Evolutionary conservation across 2,888 invertebrate genomes (phyloP).

Genomic region (Heliconius aoede): DNA sequence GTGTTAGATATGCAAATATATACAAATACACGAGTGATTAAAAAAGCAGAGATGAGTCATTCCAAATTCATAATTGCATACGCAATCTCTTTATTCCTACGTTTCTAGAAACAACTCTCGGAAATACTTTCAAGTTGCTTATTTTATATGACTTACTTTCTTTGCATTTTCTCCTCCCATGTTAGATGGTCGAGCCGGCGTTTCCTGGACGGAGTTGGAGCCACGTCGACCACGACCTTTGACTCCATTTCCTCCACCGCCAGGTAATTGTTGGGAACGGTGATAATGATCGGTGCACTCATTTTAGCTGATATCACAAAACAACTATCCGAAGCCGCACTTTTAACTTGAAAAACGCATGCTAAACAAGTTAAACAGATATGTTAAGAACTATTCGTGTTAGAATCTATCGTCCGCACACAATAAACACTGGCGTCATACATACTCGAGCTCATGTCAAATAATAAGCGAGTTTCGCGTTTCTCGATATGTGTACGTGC

Average conservation of each 20-base stretch:
- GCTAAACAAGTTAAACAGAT: constrained; percentile 53
- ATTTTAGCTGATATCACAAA: constrained; percentile 55
- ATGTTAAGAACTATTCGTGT: constrained; percentile 63
- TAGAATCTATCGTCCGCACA: constrained; percentile 63
- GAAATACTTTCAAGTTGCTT: constrained; percentile 32
- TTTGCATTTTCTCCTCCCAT: constrained; percentile 93
- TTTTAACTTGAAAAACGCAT: constrained; percentile 60
- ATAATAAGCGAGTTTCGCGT: constrained; percentile 59
- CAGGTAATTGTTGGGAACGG: constrained; percentile 79
- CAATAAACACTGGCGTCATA: constrained; percentile 67
- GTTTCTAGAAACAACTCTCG: constrained; percentile 28
- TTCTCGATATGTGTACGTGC: constrained; percentile 72
- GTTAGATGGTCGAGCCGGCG: constrained; percentile 91
- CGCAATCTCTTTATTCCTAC: background rate
- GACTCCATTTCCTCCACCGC: constrained; percentile 68
- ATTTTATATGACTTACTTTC: constrained; percentile 87
- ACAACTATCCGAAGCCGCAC: constrained; percentile 50
- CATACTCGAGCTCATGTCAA: constrained; percentile 69
- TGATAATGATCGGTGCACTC: constrained; percentile 81
- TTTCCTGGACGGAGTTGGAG: constrained; percentile 80
- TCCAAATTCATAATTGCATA: background rate
- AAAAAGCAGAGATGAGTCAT: constrained; percentile 5
- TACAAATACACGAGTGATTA: background rate
- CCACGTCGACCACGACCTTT: constrained; percentile 64
- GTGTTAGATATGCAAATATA: background rate